These are phyloP conservation scores for Scortum barcoo DNA, from an alignment of 2,113 vertebrate genomes.

Conservation along the genomic window DNA sequence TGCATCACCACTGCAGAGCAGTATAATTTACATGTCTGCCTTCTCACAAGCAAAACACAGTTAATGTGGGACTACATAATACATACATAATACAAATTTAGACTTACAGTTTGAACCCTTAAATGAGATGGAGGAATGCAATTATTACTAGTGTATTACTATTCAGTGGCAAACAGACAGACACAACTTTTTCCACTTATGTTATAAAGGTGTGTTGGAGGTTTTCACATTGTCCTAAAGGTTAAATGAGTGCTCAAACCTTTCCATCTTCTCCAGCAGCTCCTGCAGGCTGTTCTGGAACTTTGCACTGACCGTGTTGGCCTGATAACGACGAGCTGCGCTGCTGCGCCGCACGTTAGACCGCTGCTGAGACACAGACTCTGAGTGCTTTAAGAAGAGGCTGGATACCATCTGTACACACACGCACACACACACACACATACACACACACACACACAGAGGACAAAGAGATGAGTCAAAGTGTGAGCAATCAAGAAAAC, in stretches of 20 bases:
- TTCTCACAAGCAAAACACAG: neutral
- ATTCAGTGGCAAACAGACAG: neutral
- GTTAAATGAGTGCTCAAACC: constrained; percentile 76
- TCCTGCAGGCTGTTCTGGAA: constrained; percentile 96
- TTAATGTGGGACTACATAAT: neutral
- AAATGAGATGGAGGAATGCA: neutral
- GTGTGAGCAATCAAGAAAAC: neutral
- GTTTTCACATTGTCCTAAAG: neutral
- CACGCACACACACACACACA: constrained; percentile 14
- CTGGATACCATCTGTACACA: constrained; percentile 90
- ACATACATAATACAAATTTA: neutral
- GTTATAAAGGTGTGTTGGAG: neutral
- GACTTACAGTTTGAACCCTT: neutral
- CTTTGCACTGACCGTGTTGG: constrained; percentile 93
- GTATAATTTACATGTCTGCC: neutral
- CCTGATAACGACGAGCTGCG: constrained; percentile 88
- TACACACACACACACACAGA: constrained; percentile 9
- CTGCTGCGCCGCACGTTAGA: constrained; percentile 88
- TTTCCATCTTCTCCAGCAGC: constrained; percentile 95
- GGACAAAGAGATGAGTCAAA: neutral
- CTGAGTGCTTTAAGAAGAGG: constrained; percentile 91
- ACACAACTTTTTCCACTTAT: neutral
- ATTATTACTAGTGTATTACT: neutral
- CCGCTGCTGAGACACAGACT: constrained; percentile 86
- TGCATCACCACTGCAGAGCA: constrained; percentile 21